A percentile compares a stretch with the other conserved stretches of the same genome.
phyloP scores from a whole-genome alignment of 2,113 vertebrate species.

The Heterotilapia buettikoferi region DNA sequence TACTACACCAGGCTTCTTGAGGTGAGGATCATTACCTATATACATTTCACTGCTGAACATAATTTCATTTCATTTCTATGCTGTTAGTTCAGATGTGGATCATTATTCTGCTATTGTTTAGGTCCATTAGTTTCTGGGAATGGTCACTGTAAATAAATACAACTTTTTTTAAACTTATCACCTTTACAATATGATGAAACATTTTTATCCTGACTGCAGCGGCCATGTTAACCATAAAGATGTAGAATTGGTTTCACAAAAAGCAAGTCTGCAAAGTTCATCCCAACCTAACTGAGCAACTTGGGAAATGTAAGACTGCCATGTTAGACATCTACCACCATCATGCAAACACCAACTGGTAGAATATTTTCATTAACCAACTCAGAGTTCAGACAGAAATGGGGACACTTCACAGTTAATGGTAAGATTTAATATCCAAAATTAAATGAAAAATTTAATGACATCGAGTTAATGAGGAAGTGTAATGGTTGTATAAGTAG shows the following conservation, averaged over 20 bases:
- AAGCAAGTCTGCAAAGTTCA: background rate
- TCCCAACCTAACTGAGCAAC: background rate
- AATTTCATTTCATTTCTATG: background rate
- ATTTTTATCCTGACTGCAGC: background rate
- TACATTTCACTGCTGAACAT: background rate
- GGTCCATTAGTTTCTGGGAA: background rate
- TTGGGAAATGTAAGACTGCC: background rate
- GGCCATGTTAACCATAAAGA: background rate
- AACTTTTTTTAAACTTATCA: background rate
- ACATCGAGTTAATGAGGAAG: background rate
- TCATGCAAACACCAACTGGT: background rate
- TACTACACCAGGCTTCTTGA: conserved; percentile 68
- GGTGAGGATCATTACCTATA: conserved; percentile 15
- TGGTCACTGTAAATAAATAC: background rate
- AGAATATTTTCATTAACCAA: background rate
- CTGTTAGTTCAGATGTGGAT: background rate
- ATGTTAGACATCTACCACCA: background rate
- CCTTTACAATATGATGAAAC: background rate
- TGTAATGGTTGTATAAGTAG: background rate
- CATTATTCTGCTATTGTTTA: background rate
- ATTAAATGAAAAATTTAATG: background rate
- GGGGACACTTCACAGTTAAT: background rate
- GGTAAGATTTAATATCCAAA: background rate
- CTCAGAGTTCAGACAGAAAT: background rate
- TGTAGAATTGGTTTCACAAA: background rate